Conservation (phyloP, 2,113 vertebrate genomes). For the Scatophagus argus region DNA sequence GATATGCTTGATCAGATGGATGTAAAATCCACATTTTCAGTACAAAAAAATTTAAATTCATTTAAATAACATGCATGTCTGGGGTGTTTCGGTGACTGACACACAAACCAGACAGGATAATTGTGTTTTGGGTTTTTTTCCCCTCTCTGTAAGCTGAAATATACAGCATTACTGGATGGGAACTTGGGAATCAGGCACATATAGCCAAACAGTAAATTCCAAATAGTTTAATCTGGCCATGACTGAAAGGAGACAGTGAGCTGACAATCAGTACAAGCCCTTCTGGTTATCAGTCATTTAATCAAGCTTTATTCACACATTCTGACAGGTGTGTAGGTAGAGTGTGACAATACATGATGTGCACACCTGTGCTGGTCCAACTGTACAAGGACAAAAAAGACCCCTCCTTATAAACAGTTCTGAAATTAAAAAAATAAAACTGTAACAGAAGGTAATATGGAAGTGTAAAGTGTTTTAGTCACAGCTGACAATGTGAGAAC, state of each 20-base stretch:
- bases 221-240: neutral
- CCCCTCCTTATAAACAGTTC: neutral
- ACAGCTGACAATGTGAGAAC: constrained; percentile 12
- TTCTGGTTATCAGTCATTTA: constrained; percentile 8
- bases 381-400: neutral
- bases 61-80: no score
- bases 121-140: no score
- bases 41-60: no score
- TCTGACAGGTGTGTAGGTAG: neutral
- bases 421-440: neutral
- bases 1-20: neutral
- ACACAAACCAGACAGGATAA: no score
- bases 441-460: constrained; percentile 1
- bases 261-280: neutral
- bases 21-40: neutral
- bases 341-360: constrained; percentile 2
- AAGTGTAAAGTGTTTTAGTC: constrained; percentile 1
- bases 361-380: constrained; percentile 1
- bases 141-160: no score
- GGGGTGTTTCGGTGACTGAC: no score
- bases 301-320: constrained; percentile 36
- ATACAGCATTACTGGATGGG: no score
- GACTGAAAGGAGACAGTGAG: neutral
- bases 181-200: neutral
- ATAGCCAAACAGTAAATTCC: no score